Base-by-base conservation (phyloP, 37 sponge, comb jelly and placozoan genomes). In the Diacarnus erythraeanus region DNA sequence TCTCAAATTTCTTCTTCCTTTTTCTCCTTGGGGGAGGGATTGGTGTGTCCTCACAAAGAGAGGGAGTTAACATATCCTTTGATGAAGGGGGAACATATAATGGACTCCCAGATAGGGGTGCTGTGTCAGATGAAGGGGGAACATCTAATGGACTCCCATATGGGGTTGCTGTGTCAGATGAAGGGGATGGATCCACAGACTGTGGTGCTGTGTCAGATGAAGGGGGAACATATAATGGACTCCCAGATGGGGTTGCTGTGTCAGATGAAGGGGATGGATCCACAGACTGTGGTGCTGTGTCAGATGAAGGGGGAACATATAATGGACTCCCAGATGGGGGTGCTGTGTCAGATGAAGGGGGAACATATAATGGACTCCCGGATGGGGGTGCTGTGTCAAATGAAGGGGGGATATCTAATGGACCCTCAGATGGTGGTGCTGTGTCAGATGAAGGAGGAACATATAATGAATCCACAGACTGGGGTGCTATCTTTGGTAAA, bases 21-120 rank as follows among this genome's bases (percentile, higher is more conserved):
- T 82, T 82, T 25, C 66, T 59, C 33, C 79, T 35, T 3, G 79
- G 79, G 18, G 87, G 78, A n/a, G 75, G 75, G 2, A 79, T 35
- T 23, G 79, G 79, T 12, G 87, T 79, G 57, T 86, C 74, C 67
- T 78, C 75, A 37, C 42, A 60, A 12, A 36, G 6, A 27, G 30
- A 5, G 8, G 31, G n/a, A 27, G 4, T 15, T 25, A 23, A 6
- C 64, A 12, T 15, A 5, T 63, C 64, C 30, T 27, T 63, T 8
- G 64, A 63, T 25, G 18, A 63, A 25, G 51, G 12, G 6, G 51
- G 51, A 47, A 6, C 12, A 47, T 15, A 15, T 15, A 15, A 12
- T 15, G 51, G 51, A n/a, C n/a, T n/a, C n/a, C n/a, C n/a, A n/a
- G n/a, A n/a, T n/a, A n/a, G n/a, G n/a, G n/a, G n/a, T n/a, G n/a